Conservation (phyloP, 2,888 invertebrate species). For the Drosophila kuntzei region DNA sequence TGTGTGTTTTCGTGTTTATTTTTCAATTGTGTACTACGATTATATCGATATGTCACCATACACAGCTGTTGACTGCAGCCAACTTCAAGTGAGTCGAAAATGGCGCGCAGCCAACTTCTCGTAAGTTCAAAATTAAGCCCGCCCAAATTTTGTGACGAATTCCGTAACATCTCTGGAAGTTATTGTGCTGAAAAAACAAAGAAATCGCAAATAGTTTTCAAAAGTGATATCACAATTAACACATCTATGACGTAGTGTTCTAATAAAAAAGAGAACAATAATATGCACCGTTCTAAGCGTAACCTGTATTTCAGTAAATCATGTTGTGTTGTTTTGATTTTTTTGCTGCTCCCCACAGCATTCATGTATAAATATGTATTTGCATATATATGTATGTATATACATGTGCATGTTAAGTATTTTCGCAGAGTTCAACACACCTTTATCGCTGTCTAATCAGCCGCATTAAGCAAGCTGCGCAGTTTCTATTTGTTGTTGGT, state of each 20-base stretch:
- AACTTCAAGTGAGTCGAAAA: conserved; percentile 5
- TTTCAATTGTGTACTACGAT: not conserved
- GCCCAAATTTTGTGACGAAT: not conserved
- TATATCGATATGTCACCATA: conserved; percentile 11
- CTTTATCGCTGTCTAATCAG: conserved; percentile 67
- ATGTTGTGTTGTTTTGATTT: conserved; percentile 15
- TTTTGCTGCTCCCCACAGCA: not conserved
- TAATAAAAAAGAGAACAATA: no score
- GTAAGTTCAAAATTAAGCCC: conserved; percentile 8
- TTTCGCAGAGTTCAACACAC: conserved; percentile 71
- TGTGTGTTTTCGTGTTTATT: not conserved
- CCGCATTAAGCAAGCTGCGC: conserved; percentile 42
- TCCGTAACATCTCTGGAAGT: not conserved
- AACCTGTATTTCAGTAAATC: not conserved
- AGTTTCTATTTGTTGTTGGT: conserved; percentile 27
- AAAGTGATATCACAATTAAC: no score
- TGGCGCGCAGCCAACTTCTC: conserved; percentile 31
- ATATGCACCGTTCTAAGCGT: no score
- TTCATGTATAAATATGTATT: not conserved
- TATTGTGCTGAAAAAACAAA: no score
- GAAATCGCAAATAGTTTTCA: no score
- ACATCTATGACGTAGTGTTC: not conserved
- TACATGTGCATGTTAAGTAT: conserved; percentile 28
- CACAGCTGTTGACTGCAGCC: conserved; percentile 3
- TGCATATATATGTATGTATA: not conserved